phyloP scores from a whole-genome alignment of 2,797 vertebrate genomes.

The Phyllotis vaccarum region DNA sequence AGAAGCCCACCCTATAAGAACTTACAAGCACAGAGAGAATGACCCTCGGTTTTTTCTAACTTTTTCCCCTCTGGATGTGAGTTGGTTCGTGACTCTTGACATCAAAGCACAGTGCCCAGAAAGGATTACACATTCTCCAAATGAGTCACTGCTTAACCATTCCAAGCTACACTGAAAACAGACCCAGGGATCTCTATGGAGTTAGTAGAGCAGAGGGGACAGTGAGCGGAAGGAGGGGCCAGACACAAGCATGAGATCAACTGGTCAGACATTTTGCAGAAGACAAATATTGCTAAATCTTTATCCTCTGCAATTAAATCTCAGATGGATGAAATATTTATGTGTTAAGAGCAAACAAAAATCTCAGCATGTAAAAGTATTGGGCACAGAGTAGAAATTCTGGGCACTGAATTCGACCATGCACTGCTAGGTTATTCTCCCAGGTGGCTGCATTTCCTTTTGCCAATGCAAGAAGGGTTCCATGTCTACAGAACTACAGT shows the following conservation, averaged over 20 bases:
- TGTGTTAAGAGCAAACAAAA: conserved; percentile 64
- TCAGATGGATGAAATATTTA: conserved; percentile 60
- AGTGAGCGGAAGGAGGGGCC: neutral
- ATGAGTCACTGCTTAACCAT: conserved; percentile 4
- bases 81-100: conserved; percentile 43
- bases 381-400: conserved; percentile 39
- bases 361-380: neutral
- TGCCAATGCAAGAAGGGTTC: neutral
- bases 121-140: conserved; percentile 43
- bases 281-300: conserved; percentile 67
- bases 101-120: conserved; percentile 50
- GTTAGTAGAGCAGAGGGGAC: neutral
- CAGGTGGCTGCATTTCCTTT: neutral
- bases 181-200: conserved; percentile 2
- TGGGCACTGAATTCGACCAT: neutral
- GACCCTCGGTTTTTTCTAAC: neutral
- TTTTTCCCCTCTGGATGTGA: neutral
- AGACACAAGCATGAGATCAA: conserved; percentile 36
- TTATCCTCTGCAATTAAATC: conserved; percentile 61
- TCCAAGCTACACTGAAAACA: neutral
- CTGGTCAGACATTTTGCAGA: conserved; percentile 51
- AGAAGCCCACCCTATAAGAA: neutral
- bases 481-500: neutral
- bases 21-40: neutral
- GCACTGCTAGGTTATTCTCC: neutral